Conservation (phyloP, 2,797 vertebrate genomes). For the Macrochelys suwanniensis region DNA sequence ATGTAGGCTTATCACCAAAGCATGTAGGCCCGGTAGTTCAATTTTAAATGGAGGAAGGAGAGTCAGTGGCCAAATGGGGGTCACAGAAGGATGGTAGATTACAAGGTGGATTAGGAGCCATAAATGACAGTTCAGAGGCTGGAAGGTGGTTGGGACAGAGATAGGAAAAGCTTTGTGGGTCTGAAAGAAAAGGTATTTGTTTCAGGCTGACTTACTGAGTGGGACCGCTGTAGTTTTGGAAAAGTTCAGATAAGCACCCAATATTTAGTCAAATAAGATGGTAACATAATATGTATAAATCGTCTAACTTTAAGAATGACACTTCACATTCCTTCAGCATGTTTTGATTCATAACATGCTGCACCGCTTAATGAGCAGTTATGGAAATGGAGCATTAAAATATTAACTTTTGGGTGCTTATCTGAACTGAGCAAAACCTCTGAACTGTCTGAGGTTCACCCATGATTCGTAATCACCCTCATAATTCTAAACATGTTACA, state of each 20-base stretch:
- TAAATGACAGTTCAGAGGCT: background rate
- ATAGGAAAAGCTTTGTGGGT: background rate
- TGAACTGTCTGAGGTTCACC: constrained; percentile 41
- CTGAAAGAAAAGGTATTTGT: constrained; percentile 38
- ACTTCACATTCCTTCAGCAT: constrained; percentile 38
- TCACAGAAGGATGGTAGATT: background rate
- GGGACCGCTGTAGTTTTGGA: constrained; percentile 21
- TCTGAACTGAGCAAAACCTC: constrained; percentile 56
- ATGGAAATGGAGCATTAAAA: constrained; percentile 37
- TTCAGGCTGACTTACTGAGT: background rate
- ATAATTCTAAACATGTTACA: background rate
- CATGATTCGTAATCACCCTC: background rate
- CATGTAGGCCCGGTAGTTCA: background rate
- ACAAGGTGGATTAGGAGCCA: background rate
- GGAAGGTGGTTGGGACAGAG: background rate
- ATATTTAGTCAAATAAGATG: constrained; percentile 40
- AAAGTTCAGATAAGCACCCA: constrained; percentile 68
- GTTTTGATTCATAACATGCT: constrained; percentile 47
- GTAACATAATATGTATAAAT: background rate
- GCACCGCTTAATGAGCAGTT: constrained; percentile 58
- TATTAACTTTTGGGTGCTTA: constrained; percentile 63
- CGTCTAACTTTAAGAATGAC: background rate
- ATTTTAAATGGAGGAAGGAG: background rate
- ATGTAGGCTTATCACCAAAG: background rate
- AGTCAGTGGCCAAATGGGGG: background rate